Evolutionary conservation across 64 coral and sea anemone genomes (phyloP).

Genomic region (Astreopora myriophthalma): DNA sequence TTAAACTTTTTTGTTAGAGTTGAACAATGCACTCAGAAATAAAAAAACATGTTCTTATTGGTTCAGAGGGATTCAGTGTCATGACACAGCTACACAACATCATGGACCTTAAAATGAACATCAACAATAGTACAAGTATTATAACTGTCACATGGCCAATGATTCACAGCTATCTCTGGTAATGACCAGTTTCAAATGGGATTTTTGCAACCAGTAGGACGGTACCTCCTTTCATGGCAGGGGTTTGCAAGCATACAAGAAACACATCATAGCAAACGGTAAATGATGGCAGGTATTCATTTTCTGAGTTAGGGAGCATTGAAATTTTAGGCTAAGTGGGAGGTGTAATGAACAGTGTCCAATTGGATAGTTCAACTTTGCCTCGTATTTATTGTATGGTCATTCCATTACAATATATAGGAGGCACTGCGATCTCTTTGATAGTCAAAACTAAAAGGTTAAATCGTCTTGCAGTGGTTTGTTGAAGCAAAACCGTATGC

Average conservation of each 20-base stretch:
- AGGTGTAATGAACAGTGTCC: too few relatives aligned
- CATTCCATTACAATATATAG: not conserved
- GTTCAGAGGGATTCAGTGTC: not conserved
- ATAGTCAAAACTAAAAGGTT: not conserved
- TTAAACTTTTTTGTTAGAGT: not conserved
- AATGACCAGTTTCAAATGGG: not conserved
- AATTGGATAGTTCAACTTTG: too few relatives aligned
- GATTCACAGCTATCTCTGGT: not conserved
- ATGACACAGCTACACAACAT: not conserved
- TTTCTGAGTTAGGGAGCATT: not conserved
- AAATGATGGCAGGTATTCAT: not conserved
- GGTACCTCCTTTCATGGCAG: not conserved
- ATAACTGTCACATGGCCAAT: not conserved
- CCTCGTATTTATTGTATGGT: not conserved
- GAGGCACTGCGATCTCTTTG: not conserved
- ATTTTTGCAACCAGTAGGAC: not conserved
- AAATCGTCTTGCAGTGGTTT: too few relatives aligned
- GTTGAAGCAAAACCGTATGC: too few relatives aligned
- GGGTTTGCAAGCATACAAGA: not conserved
- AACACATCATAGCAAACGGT: not conserved
- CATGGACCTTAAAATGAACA: not conserved
- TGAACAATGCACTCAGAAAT: not conserved
- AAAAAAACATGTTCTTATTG: not conserved
- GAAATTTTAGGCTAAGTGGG: too few relatives aligned
- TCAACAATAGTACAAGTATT: not conserved